These are phyloP conservation scores for Autographa gamma DNA, from an alignment of 2,888 invertebrate species.

Conservation along the genomic window DNA sequence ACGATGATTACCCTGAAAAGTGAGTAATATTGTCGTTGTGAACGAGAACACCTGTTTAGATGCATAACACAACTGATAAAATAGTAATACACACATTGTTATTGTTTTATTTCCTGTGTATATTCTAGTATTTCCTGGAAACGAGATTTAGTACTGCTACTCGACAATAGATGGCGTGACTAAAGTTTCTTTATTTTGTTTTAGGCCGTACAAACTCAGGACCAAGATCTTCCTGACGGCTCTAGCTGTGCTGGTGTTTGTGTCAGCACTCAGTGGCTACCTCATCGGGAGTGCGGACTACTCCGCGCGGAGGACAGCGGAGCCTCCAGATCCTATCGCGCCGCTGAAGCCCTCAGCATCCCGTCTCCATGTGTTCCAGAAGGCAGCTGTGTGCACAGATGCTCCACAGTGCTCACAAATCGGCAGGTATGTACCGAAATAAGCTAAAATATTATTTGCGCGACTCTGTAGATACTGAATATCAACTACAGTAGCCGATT, in stretches of 20 bases:
- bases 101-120: background rate
- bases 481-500: too few species aligned
- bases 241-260: slow-evolving; percentile 69
- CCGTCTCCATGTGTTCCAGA: slow-evolving; percentile 90
- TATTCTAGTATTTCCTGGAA: slow-evolving; percentile 17
- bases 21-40: slow-evolving; percentile 66
- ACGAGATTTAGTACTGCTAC: slow-evolving; percentile 39
- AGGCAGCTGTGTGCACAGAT: slow-evolving; percentile 94
- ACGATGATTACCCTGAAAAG: slow-evolving; percentile 76
- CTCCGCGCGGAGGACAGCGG: slow-evolving; percentile 62
- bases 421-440: slow-evolving; percentile 90
- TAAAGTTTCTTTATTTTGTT: slow-evolving; percentile 59
- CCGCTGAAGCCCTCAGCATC: slow-evolving; percentile 91
- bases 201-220: slow-evolving; percentile 75
- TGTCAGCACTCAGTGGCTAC: slow-evolving; percentile 77
- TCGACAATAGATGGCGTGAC: slow-evolving; percentile 62
- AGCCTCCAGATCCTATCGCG: slow-evolving; percentile 91
- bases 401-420: slow-evolving; percentile 92
- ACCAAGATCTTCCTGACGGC: slow-evolving; percentile 73
- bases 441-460: background rate
- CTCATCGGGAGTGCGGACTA: slow-evolving; percentile 74
- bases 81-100: background rate
- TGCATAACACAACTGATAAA: background rate
- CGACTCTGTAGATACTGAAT: too few species aligned
- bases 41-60: background rate